These are phyloP conservation scores for Ahaetulla prasina DNA, from an alignment of 2,113 vertebrate genomes.

Conservation along the genomic window DNA sequence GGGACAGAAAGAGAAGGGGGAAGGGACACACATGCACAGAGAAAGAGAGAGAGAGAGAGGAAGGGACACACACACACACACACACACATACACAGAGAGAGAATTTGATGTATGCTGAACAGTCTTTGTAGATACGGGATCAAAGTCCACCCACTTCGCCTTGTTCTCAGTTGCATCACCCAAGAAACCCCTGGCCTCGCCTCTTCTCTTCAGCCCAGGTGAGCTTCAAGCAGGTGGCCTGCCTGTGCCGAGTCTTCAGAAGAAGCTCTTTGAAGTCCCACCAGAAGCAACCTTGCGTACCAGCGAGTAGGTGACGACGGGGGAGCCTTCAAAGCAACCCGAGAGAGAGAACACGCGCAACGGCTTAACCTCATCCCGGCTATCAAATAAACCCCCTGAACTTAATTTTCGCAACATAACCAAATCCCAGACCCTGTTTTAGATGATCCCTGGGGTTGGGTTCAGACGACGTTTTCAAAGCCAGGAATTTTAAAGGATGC, in stretches of 20 bases:
- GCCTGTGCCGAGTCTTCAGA: not conserved
- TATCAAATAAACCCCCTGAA: not conserved
- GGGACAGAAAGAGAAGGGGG: no score
- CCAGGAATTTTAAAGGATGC: not conserved
- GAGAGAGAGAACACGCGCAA: not conserved
- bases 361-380: not conserved
- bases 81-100: no score
- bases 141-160: not conserved
- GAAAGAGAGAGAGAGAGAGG: no score
- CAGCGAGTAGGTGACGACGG: not conserved
- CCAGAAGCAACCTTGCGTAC: not conserved
- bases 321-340: not conserved
- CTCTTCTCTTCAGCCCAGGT: not conserved
- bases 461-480: not conserved
- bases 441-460: not conserved
- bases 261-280: not conserved
- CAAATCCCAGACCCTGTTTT: not conserved
- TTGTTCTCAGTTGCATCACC: not conserved
- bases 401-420: not conserved
- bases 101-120: not conserved
- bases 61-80: no score
- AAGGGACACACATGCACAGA: no score
- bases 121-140: not conserved
- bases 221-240: not conserved
- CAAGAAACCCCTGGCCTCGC: not conserved